Evolutionary conservation across 2,113 vertebrate genomes (phyloP).

Genomic region (Gopherus evgoodei): DNA sequence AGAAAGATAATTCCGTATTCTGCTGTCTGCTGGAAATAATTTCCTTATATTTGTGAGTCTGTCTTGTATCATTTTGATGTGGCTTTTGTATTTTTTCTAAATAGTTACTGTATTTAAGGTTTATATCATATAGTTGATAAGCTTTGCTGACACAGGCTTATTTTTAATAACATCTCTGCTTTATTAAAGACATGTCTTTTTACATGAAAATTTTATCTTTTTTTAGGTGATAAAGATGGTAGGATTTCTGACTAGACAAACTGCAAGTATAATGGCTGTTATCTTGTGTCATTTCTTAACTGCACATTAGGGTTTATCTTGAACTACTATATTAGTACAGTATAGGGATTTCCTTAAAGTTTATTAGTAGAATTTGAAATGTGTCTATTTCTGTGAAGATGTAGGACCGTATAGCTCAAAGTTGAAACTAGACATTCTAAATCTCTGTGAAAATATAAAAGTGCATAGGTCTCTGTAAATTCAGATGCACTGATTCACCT

Average conservation of each 20-base stretch:
- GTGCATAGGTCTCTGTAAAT: neutral
- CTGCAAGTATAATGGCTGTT: constrained; percentile 32
- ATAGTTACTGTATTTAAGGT: constrained; percentile 46
- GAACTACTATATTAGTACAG: constrained; percentile 9
- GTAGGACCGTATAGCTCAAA: neutral
- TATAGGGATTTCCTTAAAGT: constrained; percentile 34
- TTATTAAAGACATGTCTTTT: constrained; percentile 60
- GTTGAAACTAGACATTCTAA: neutral
- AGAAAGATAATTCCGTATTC: constrained; percentile 39
- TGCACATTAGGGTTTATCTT: constrained; percentile 34
- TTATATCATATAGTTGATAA: constrained; percentile 33
- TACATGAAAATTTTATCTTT: constrained; percentile 49
- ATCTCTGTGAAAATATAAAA: neutral
- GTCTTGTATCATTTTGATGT: constrained; percentile 36
- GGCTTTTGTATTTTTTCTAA: constrained; percentile 45
- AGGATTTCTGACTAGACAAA: constrained; percentile 58
- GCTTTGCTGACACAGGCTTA: constrained; percentile 48
- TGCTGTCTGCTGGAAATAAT: constrained; percentile 41
- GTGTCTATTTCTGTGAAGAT: neutral
- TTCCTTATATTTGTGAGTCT: constrained; percentile 36
- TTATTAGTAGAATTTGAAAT: constrained; percentile 48
- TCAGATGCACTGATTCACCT: neutral
- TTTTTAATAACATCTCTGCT: constrained; percentile 50
- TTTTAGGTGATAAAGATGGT: constrained; percentile 48
- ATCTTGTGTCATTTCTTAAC: constrained; percentile 49